Percentiles rank a stretch among this genome's conserved stretches.
Evolutionary conservation across 2,888 invertebrate species (phyloP).

Genomic region (Sipha maydis): DNA sequence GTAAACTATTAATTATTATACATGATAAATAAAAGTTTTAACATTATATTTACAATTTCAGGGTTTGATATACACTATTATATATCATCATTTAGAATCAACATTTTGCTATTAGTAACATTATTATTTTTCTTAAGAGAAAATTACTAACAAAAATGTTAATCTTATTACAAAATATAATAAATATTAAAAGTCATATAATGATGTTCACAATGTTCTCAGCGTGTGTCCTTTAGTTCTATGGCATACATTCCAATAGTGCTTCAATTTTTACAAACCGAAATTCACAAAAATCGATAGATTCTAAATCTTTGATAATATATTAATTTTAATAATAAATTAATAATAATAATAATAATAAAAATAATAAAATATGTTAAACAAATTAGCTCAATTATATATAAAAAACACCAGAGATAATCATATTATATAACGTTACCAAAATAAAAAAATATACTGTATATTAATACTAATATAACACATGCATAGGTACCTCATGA

Average conservation of each 20-base stretch:
- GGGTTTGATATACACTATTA: too few relatives aligned
- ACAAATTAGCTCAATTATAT: not conserved
- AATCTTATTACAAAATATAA: not conserved
- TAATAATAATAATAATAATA: not conserved
- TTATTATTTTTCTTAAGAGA: too few relatives aligned
- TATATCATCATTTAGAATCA: not conserved
- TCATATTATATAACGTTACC: conserved; percentile 4
- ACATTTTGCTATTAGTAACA: not conserved
- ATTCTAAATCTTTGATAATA: not conserved
- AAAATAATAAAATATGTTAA: not conserved
- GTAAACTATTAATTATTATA: not conserved
- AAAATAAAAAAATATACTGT: not conserved
- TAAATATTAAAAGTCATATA: not conserved
- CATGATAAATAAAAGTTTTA: too few relatives aligned
- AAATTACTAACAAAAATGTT: not conserved
- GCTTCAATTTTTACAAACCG: not conserved
- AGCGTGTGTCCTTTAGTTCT: not conserved
- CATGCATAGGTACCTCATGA: not conserved
- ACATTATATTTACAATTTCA: not conserved
- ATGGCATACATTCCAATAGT: not conserved
- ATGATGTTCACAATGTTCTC: not conserved
- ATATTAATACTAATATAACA: not conserved
- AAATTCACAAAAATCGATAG: not conserved
- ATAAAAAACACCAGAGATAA: not conserved
- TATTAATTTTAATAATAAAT: not conserved